These are phyloP conservation scores for Liolophura sinensis DNA, from an alignment of 1,140 invertebrate species.

Conservation along the genomic window DNA sequence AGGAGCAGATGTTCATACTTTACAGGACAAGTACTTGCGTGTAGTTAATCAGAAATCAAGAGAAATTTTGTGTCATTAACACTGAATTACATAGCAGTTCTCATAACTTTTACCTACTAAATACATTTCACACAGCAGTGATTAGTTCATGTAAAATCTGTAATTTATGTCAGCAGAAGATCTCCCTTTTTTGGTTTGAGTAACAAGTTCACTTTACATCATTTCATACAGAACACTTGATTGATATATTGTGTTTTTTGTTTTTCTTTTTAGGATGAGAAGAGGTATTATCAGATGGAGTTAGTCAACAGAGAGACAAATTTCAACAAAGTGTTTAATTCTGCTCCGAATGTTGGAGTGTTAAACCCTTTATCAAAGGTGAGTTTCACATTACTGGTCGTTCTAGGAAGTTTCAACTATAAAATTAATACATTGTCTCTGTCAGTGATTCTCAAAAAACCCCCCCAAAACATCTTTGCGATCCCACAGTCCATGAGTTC, in stretches of 20 bases:
- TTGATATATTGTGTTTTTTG: conserved; percentile 3
- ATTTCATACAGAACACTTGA: too few species aligned
- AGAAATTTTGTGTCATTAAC: too few species aligned
- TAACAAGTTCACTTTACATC: too few species aligned
- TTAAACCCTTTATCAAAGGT: conserved; percentile 54
- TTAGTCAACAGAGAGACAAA: conserved; percentile 60
- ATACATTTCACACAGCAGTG: too few species aligned
- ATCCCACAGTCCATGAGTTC: neutral
- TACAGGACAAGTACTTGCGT: too few species aligned
- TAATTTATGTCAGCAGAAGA: too few species aligned
- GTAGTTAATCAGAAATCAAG: too few species aligned
- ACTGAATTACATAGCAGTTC: too few species aligned
- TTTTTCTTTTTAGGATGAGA: conserved; percentile 51
- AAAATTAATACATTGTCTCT: neutral
- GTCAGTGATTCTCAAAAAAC: neutral
- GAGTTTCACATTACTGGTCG: neutral
- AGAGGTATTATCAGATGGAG: conserved; percentile 58
- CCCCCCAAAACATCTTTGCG: neutral
- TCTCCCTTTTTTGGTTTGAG: too few species aligned
- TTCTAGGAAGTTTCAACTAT: neutral
- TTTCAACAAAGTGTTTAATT: conserved; percentile 60
- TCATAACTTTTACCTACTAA: too few species aligned
- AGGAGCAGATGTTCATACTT: too few species aligned
- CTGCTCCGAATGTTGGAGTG: conserved; percentile 54
- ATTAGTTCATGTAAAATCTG: too few species aligned